phyloP scores from a whole-genome alignment of 2,113 vertebrate species.

The Prunella himalayana region DNA sequence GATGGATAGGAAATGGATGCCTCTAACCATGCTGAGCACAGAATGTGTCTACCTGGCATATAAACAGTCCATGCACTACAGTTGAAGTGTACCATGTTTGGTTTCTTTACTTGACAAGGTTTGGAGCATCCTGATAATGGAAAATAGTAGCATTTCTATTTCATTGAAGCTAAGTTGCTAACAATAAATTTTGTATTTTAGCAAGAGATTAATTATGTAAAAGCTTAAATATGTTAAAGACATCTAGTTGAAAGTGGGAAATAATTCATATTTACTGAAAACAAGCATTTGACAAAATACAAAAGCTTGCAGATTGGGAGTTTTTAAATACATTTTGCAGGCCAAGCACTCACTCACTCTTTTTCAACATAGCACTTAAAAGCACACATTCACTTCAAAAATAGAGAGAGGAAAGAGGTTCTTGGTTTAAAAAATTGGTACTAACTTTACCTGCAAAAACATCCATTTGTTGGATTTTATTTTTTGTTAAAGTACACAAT shows the following conservation, averaged over 20 bases:
- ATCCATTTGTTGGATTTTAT: background rate
- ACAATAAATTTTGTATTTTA: background rate
- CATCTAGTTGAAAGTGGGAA: background rate
- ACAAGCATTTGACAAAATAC: background rate
- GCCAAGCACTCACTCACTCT: background rate
- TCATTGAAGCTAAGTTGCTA: background rate
- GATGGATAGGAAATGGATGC: constrained; percentile 13
- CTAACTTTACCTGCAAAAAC: constrained; percentile 15
- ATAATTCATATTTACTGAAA: background rate
- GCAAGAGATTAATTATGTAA: background rate
- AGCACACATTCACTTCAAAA: background rate
- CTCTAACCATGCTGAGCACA: constrained; percentile 37
- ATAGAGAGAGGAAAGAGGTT: background rate
- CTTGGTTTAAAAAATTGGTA: background rate
- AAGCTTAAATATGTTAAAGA: background rate
- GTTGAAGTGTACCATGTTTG: background rate
- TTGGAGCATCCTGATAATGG: background rate
- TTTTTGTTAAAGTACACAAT: constrained; percentile 66
- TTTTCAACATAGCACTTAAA: background rate
- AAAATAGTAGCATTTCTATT: constrained; percentile 10
- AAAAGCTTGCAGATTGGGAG: background rate
- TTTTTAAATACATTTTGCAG: background rate
- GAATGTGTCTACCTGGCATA: constrained; percentile 13
- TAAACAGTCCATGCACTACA: background rate
- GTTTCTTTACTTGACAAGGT: background rate